These are phyloP conservation scores for Cavia porcellus DNA, from an alignment of 2,113 vertebrate species.

Conservation along the genomic window DNA sequence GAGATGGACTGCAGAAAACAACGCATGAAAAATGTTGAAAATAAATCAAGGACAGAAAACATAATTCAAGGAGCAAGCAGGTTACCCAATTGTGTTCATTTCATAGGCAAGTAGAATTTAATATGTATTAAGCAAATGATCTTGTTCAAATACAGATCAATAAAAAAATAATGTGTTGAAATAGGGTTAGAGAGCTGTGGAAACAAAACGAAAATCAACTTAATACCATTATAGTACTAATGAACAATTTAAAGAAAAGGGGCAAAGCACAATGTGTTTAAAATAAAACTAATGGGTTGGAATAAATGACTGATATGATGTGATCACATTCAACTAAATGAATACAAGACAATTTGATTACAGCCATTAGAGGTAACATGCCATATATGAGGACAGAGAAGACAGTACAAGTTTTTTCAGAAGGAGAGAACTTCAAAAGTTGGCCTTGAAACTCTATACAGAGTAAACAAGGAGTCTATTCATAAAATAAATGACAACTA, in stretches of 20 bases:
- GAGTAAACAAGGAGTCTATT: not conserved
- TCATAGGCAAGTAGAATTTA: conserved; percentile 10
- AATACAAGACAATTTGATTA: conserved; percentile 39
- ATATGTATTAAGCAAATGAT: conserved; percentile 13
- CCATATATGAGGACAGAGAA: not conserved
- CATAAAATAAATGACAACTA: conserved; percentile 6
- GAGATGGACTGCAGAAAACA: not conserved
- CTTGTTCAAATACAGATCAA: conserved; percentile 55
- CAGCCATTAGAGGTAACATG: not conserved
- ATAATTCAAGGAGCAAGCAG: not conserved
- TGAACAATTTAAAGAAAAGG: conserved; percentile 34
- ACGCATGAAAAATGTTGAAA: not conserved
- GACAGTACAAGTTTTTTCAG: conserved; percentile 20
- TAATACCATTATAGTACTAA: conserved; percentile 6
- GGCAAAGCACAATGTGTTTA: conserved; percentile 33
- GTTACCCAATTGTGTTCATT: not conserved
- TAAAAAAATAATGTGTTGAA: conserved; percentile 56
- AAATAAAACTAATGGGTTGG: conserved; percentile 48
- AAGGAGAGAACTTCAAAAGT: not conserved
- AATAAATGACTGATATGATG: conserved; percentile 20
- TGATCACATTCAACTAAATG: conserved; percentile 30
- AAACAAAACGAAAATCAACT: conserved; percentile 30
- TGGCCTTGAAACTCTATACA: conserved; percentile 1
- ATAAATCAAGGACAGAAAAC: not conserved
- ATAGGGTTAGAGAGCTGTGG: conserved; percentile 22